Base-by-base conservation (phyloP, 2,113 vertebrate species). In the Jaculus jaculus region DNA sequence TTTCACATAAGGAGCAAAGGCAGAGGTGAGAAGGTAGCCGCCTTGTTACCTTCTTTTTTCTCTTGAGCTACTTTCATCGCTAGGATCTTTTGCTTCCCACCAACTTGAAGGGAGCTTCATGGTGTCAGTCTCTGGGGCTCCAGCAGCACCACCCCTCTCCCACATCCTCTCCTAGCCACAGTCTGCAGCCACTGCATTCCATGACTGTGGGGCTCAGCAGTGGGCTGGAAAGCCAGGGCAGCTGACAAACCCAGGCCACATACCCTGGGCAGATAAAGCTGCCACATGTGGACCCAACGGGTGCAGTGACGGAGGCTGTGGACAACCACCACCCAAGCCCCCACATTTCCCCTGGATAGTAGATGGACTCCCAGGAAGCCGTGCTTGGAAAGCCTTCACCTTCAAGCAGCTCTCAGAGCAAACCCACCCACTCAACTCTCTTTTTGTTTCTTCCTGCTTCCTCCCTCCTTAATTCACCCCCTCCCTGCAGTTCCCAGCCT, bases 341-440 rank as follows among this genome's bases (percentile, higher is more conserved):
- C 39, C 15, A 13, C 69, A 71, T 90, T 93, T 72, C 34, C 47
- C 60, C 34, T 79, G 65, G 61, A 93, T 93, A 94, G 96, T 92
- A 97, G 96, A 82, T 11, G 15, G 82, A 74, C 78, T 96, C 94
- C 91, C 84, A 87, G 90, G 84, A 97, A 97, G 85, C 75, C 72
- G 66, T 94, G 66, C 72, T 63, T 94, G 75, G 87, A 94, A 97
- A 93, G 34, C 37, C 84, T 88, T 91, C 42, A 0, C 4, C 0
- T 9, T 71, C 75, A 87, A 93, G 26, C 20, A 60, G 89, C 7
- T 77, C 81, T 21, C 10, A 17, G 66, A 51, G 58, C 42, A 87
- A 95, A 86, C 84, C 79, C 92, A 97, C 93, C 93, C 85, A 80
- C 93, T 93, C 85, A 65, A 87, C 88, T 75, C 95, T 93, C 66